Percentiles rank a stretch among this genome's conserved stretches.
Evolutionary conservation across 2,797 vertebrate species (phyloP).

Genomic region (Acanthurus lineatus): DNA sequence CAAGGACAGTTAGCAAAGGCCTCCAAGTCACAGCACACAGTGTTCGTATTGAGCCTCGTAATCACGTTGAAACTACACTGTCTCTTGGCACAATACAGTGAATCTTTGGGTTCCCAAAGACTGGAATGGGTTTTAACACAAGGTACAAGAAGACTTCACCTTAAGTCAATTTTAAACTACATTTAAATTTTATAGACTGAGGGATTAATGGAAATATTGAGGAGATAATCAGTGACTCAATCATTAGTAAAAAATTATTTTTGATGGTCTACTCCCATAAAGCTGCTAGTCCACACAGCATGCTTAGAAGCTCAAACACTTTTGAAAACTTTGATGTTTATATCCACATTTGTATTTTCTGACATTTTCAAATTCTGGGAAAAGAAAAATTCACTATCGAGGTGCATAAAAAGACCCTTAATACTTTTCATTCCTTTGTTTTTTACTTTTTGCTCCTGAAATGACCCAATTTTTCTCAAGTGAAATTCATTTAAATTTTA

Average conservation of each 20-base stretch:
- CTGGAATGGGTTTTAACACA: not conserved
- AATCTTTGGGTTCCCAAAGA: constrained; percentile 37
- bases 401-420: no score
- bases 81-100: constrained; percentile 47
- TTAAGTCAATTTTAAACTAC: not conserved
- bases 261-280: not conserved
- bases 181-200: not conserved
- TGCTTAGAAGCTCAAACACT: not conserved
- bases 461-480: constrained; percentile 9
- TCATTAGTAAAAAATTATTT: not conserved
- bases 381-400: no score
- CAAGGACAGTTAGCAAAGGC: constrained; percentile 42
- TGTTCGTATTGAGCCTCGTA: constrained; percentile 44
- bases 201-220: not conserved
- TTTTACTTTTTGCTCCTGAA: constrained; percentile 6
- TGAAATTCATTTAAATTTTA: constrained; percentile 14
- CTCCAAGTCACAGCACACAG: constrained; percentile 69
- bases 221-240: not conserved
- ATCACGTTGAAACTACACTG: constrained; percentile 55
- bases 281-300: not conserved
- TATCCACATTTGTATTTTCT: no score
- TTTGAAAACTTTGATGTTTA: no score
- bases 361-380: no score
- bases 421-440: no score
- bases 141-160: not conserved